These are phyloP conservation scores for Sycophila texana DNA, from an alignment of 2,888 invertebrate genomes.

Conservation along the genomic window DNA sequence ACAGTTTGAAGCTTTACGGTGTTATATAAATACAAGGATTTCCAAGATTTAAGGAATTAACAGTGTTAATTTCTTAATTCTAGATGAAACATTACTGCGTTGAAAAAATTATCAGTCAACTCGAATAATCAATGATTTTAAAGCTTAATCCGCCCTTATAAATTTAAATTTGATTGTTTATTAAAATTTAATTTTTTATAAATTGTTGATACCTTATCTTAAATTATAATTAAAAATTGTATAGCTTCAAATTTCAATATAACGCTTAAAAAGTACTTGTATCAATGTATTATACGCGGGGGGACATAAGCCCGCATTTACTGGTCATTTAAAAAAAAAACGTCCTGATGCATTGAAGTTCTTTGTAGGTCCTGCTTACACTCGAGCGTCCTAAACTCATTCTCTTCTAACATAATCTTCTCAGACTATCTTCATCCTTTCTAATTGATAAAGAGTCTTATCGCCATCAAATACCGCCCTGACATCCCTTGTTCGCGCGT, in stretches of 20 bases:
- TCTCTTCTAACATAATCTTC: not conserved
- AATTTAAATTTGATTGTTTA: not conserved
- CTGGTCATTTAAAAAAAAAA: not conserved
- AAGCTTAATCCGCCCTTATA: not conserved
- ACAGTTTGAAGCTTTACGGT: not conserved
- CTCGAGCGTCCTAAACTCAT: not conserved
- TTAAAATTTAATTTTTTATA: not conserved
- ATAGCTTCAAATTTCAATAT: not conserved
- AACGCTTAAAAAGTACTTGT: not conserved
- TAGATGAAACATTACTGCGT: not conserved
- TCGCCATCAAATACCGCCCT: not conserved
- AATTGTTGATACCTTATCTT: not conserved
- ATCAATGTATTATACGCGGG: no score
- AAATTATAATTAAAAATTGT: not conserved
- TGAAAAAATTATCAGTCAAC: not conserved
- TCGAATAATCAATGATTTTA: not conserved
- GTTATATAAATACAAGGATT: not conserved
- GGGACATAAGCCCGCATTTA: not conserved
- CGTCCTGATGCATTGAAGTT: no score
- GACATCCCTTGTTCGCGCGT: no score
- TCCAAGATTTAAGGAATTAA: not conserved
- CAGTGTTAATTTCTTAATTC: not conserved
- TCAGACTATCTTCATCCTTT: not conserved
- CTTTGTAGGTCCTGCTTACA: not conserved
- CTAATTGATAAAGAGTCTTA: conserved; percentile 18